phyloP scores from a whole-genome alignment of 2,888 invertebrate genomes.

The Oscheius sp. region DNA sequence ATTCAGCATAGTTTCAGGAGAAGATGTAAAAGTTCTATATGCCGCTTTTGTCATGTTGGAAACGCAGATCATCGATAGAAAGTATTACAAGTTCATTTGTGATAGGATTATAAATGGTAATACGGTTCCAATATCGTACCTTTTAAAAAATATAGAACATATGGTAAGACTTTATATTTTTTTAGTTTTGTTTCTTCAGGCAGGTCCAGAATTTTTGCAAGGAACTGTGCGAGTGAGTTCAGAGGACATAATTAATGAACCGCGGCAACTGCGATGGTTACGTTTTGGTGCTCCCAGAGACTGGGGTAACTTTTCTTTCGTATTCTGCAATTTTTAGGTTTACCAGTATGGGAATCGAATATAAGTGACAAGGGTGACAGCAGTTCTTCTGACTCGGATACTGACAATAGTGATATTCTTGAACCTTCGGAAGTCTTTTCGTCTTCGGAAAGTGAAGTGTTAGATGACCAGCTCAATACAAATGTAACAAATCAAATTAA shows the following conservation, averaged over 20 bases:
- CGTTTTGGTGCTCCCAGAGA: slow-evolving; percentile 8
- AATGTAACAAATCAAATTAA: too few species aligned
- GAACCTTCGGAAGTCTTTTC: background rate
- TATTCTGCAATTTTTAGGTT: background rate
- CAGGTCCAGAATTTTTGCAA: background rate
- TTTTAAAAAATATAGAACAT: background rate
- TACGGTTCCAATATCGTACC: slow-evolving; percentile 1
- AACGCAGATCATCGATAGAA: slow-evolving; percentile 17
- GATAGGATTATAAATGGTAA: slow-evolving; percentile 1
- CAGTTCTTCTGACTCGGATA: background rate
- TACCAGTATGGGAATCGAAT: slow-evolving; percentile 5
- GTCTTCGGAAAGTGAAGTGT: background rate
- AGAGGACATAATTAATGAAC: background rate
- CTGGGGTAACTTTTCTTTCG: slow-evolving; percentile 15
- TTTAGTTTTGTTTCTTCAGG: background rate
- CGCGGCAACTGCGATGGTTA: background rate
- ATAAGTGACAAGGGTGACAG: background rate
- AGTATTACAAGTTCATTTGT: background rate
- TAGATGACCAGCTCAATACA: background rate
- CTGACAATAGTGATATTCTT: background rate
- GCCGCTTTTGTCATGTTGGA: slow-evolving; percentile 29
- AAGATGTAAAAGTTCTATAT: slow-evolving; percentile 4
- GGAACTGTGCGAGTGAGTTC: slow-evolving; percentile 1
- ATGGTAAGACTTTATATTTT: background rate
- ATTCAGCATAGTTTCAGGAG: slow-evolving; percentile 8